phyloP scores from a whole-genome alignment of 2,888 invertebrate genomes.

The Sinopyrophorus schimmeli region DNA sequence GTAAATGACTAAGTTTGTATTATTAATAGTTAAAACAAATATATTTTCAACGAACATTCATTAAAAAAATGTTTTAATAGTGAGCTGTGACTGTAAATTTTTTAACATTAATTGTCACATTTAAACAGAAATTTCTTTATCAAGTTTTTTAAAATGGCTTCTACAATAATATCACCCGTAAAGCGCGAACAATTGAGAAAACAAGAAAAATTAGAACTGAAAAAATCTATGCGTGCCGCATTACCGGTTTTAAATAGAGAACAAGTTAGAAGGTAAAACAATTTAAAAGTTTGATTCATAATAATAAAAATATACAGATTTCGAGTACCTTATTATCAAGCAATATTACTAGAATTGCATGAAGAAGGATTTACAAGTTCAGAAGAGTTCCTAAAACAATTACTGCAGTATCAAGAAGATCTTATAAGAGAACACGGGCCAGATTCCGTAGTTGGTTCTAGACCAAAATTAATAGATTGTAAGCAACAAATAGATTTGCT shows the following conservation, averaged over 20 bases:
- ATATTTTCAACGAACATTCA: too few species aligned
- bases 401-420: constrained; percentile 61
- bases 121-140: too few species aligned
- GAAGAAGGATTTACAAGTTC: constrained; percentile 59
- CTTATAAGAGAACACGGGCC: constrained; percentile 58
- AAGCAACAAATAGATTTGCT: constrained; percentile 45
- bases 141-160: constrained; percentile 1
- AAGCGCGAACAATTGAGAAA: constrained; percentile 35
- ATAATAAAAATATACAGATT: constrained; percentile 49
- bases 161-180: constrained; percentile 22
- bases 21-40: too few species aligned
- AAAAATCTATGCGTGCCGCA: constrained; percentile 44
- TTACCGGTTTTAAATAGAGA: constrained; percentile 48
- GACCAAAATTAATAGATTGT: constrained; percentile 46
- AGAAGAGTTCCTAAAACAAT: constrained; percentile 58
- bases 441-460: constrained; percentile 55
- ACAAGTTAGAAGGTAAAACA: constrained; percentile 49
- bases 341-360: constrained; percentile 59
- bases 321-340: constrained; percentile 59
- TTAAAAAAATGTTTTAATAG: too few species aligned
- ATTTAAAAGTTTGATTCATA: background rate
- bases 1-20: too few species aligned
- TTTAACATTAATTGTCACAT: too few species aligned
- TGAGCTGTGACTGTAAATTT: too few species aligned
- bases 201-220: constrained; percentile 39